Evolutionary conservation across 30 jellyfish, hydroid and myxozoan species (phyloP).

Genomic region (Clytia hemisphaerica): DNA sequence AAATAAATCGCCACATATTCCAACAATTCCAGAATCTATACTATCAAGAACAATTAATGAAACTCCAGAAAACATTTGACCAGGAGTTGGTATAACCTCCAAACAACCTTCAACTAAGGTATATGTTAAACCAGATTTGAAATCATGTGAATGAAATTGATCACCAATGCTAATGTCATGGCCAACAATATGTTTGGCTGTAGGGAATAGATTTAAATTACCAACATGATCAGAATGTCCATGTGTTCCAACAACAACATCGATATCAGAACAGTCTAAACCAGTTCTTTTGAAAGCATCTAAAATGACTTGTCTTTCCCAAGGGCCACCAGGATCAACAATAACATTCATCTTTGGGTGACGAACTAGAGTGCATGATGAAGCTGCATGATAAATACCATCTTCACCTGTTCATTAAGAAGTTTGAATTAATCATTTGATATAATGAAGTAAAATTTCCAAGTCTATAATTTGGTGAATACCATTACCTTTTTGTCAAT

Average conservation of each 20-base stretch:
- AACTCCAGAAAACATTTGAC: conserved; percentile 87
- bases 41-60: conserved; percentile 48
- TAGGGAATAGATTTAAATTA: conserved; percentile 57
- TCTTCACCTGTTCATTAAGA: conserved; percentile 46
- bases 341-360: conserved; percentile 55
- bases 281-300: conserved; percentile 26
- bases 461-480: too few species aligned
- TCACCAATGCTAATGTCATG: conserved; percentile 72
- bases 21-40: conserved; percentile 61
- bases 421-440: too few species aligned
- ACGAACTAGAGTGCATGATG: conserved; percentile 64
- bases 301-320: conserved; percentile 57
- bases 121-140: conserved; percentile 56
- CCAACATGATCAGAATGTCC: conserved; percentile 99
- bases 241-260: conserved; percentile 92
- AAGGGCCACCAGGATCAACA: conserved; percentile 97
- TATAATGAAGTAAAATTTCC: too few species aligned
- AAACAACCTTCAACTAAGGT: conserved; percentile 24
- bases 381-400: conserved; percentile 72
- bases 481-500: too few species aligned
- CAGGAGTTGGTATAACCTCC: conserved; percentile 90
- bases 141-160: conserved; percentile 44
- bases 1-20: conserved; percentile 87
- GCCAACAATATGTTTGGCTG: conserved; percentile 86
- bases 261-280: conserved; percentile 42